Percentiles rank a stretch among this genome's conserved stretches.
Conservation (phyloP, 2,888 invertebrate species). For the Trissolcus japonicus region DNA sequence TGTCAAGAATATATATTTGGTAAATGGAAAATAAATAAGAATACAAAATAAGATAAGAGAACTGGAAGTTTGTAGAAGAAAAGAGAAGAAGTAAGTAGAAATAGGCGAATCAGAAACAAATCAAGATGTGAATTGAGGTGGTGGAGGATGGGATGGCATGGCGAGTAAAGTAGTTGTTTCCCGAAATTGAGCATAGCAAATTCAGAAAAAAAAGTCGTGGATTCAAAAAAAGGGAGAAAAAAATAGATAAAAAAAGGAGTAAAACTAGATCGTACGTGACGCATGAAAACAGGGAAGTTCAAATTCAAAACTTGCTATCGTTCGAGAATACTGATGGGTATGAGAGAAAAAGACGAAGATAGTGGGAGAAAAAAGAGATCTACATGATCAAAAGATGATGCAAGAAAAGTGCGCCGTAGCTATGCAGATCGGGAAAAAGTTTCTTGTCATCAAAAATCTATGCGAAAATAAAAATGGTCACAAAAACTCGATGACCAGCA, state of each 20-base stretch:
- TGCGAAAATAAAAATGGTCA: not conserved
- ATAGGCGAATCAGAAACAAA: constrained; percentile 21
- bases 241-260: not conserved
- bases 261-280: constrained; percentile 29
- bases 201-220: constrained; percentile 20
- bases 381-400: constrained; percentile 54
- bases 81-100: constrained; percentile 22
- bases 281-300: constrained; percentile 20
- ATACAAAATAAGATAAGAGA: constrained; percentile 28
- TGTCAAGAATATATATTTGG: constrained; percentile 39
- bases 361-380: constrained; percentile 18
- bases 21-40: constrained; percentile 46
- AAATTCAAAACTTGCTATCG: constrained; percentile 18
- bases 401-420: constrained; percentile 49
- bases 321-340: constrained; percentile 18
- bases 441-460: constrained; percentile 43
- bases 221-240: constrained; percentile 18
- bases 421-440: constrained; percentile 40
- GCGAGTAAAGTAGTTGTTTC: constrained; percentile 23
- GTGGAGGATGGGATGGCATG: constrained; percentile 44
- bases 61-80: constrained; percentile 25
- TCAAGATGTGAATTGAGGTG: constrained; percentile 36
- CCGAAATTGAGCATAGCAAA: constrained; percentile 34
- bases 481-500: constrained; percentile 3
- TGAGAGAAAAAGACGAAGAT: constrained; percentile 5